phyloP scores from a whole-genome alignment of 2,113 vertebrate species.

The Myiozetetes cayanensis region DNA sequence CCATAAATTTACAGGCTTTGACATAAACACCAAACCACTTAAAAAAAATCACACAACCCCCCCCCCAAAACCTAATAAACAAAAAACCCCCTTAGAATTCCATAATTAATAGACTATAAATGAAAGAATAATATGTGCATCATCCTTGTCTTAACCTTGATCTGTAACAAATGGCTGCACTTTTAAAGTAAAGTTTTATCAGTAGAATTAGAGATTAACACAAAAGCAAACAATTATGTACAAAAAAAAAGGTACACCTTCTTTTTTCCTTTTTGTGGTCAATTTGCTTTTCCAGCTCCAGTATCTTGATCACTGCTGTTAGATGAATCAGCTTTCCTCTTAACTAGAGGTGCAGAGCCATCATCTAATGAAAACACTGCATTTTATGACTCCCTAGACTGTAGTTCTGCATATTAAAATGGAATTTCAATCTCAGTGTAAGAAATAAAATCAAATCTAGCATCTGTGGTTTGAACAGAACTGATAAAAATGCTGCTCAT shows the following conservation, averaged over 20 bases:
- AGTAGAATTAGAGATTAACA: slow-evolving; percentile 11
- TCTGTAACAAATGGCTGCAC: background rate
- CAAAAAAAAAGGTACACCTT: slow-evolving; percentile 5
- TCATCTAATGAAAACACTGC: slow-evolving; percentile 78
- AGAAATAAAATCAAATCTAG: slow-evolving; percentile 79
- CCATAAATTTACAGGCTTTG: background rate
- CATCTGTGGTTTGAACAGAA: slow-evolving; percentile 77
- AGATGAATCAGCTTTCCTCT: slow-evolving; percentile 76
- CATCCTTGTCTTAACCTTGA: background rate
- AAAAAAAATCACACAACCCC: background rate
- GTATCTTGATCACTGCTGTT: slow-evolving; percentile 54
- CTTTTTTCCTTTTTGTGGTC: slow-evolving; percentile 4
- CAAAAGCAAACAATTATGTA: slow-evolving; percentile 19
- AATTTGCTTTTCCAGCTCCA: slow-evolving; percentile 37
- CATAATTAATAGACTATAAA: background rate
- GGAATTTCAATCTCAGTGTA: slow-evolving; percentile 77
- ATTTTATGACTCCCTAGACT: slow-evolving; percentile 77
- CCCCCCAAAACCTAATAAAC: no score
- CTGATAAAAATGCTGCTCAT: slow-evolving; percentile 67
- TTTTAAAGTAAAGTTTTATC: background rate
- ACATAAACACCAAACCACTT: background rate
- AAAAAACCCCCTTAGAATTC: background rate
- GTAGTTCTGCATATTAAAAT: slow-evolving; percentile 79
- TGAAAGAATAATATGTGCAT: background rate
- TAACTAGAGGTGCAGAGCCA: slow-evolving; percentile 72